Conservation (phyloP, 2,797 vertebrate species). For the Rhynchotus rufescens region DNA sequence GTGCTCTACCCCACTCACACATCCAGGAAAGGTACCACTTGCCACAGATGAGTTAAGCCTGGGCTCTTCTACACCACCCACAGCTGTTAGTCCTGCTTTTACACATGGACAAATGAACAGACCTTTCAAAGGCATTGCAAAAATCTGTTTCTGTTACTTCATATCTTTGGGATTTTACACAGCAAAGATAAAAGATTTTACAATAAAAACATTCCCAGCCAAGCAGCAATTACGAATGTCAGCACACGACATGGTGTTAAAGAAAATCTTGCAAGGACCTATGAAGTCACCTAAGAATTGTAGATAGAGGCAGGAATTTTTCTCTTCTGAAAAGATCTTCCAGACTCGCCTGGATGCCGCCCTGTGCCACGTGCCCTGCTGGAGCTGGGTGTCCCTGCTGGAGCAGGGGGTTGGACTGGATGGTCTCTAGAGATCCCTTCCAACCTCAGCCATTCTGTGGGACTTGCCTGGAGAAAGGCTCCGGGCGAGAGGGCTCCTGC, state of each 20-base stretch:
- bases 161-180: not conserved
- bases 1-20: not conserved
- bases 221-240: not conserved
- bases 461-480: not conserved
- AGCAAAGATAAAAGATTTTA: not conserved
- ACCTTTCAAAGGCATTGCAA: not conserved
- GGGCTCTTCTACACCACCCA: not conserved
- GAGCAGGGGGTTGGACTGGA: too few relatives aligned
- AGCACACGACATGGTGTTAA: not conserved
- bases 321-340: not conserved
- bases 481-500: not conserved
- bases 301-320: not conserved
- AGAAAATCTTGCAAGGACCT: not conserved
- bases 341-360: too few relatives aligned
- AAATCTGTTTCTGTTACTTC: not conserved
- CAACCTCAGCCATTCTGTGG: too few relatives aligned
- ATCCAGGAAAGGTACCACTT: not conserved
- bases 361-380: too few relatives aligned
- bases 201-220: not conserved
- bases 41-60: not conserved
- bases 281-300: not conserved
- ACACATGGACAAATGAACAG: not conserved
- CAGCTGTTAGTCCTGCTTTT: rapidly evolving
- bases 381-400: too few relatives aligned
- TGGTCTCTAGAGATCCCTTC: too few relatives aligned